Conservation (phyloP, 1,140 invertebrate species). For the Heliconius eleuchia region DNA sequence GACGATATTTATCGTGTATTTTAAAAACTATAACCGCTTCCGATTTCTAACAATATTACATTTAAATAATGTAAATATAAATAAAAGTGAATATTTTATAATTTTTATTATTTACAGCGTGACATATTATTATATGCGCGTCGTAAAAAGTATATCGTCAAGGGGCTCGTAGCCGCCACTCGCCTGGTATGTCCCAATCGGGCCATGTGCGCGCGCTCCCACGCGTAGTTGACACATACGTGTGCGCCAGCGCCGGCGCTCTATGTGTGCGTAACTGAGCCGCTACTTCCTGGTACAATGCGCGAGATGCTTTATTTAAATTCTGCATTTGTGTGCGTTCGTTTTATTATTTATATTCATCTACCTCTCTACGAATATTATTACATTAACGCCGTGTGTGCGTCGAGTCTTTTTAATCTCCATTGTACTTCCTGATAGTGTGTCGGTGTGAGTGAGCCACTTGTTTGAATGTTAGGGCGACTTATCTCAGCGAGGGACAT, state of each 20-base stretch:
- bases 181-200: constrained; percentile 76
- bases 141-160: constrained; percentile 77
- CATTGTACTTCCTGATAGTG: constrained; percentile 79
- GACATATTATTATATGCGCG: constrained; percentile 65
- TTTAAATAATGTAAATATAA: not conserved
- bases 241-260: constrained; percentile 75
- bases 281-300: constrained; percentile 79
- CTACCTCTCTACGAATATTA: constrained; percentile 71
- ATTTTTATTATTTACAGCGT: constrained; percentile 32
- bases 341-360: constrained; percentile 74
- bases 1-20: no score
- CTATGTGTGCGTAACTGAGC: constrained; percentile 67
- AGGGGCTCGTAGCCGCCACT: constrained; percentile 65
- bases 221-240: constrained; percentile 71
- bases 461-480: constrained; percentile 80
- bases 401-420: constrained; percentile 76
- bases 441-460: constrained; percentile 75
- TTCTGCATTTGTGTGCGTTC: constrained; percentile 72
- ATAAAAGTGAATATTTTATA: not conserved
- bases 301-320: constrained; percentile 79
- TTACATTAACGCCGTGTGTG: constrained; percentile 76
- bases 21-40: no score
- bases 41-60: not conserved
- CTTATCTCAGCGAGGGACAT: constrained; percentile 77
- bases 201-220: constrained; percentile 79